A percentile compares a stretch with the other conserved stretches of the same genome.
These are phyloP conservation scores for Serranus cabrilla DNA, from an alignment of 2,797 vertebrate species.

Conservation along the genomic window DNA sequence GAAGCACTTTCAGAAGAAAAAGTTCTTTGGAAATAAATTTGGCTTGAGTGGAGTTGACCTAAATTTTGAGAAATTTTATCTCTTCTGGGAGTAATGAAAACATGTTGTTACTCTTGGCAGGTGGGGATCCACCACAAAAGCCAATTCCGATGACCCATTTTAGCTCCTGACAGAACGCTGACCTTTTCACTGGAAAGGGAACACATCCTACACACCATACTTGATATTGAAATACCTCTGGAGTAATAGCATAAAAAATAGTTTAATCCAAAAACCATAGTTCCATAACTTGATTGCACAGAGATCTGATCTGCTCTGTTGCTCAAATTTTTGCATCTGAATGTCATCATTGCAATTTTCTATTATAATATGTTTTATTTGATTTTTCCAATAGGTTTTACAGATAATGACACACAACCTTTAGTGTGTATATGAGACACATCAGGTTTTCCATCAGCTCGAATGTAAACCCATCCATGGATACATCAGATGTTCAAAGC, in stretches of 20 bases:
- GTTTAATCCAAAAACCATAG: neutral
- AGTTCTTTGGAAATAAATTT: conserved; percentile 14
- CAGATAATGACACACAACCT: too few relatives aligned
- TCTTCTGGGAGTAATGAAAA: conserved; percentile 42
- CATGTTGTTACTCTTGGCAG: conserved; percentile 42
- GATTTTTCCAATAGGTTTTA: too few relatives aligned
- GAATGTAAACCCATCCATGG: too few relatives aligned
- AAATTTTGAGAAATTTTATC: conserved; percentile 32
- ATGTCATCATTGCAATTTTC: neutral
- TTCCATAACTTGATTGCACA: neutral
- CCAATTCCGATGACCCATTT: conserved; percentile 49
- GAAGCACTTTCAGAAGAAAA: neutral
- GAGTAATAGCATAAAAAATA: neutral
- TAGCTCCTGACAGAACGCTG: conserved; percentile 22
- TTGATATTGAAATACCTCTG: neutral
- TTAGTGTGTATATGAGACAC: too few relatives aligned
- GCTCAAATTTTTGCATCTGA: neutral
- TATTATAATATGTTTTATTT: too few relatives aligned
- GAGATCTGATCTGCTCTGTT: neutral
- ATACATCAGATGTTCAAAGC: too few relatives aligned
- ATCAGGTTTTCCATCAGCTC: too few relatives aligned
- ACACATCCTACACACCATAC: neutral
- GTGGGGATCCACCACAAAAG: conserved; percentile 32
- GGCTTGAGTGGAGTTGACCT: conserved; percentile 35
- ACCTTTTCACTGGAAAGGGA: neutral